These are phyloP conservation scores for Caenorhabditis latens DNA, from an alignment of 1,140 invertebrate genomes.

Conservation along the genomic window DNA sequence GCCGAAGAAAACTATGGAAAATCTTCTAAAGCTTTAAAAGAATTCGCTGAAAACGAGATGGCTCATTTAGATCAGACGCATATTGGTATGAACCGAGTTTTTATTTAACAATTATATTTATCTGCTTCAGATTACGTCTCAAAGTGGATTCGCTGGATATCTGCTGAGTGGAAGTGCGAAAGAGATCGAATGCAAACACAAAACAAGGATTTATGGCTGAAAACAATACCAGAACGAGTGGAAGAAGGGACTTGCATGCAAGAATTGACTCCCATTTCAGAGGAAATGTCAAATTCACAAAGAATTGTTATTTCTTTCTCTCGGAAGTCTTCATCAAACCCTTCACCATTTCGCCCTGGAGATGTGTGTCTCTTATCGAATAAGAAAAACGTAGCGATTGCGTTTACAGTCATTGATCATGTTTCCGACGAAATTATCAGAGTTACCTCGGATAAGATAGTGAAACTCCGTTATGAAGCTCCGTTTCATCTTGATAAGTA, in stretches of 20 bases:
- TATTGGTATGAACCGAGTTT: background rate
- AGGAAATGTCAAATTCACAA: slow-evolving; percentile 21
- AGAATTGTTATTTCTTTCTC: background rate
- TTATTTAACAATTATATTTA: background rate
- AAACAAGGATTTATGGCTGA: slow-evolving; percentile 1
- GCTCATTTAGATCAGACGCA: slow-evolving; percentile 1
- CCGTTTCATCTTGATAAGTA: slow-evolving; percentile 30
- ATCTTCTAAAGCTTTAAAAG: background rate
- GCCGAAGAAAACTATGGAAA: background rate
- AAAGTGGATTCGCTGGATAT: slow-evolving; percentile 34
- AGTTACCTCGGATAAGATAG: background rate
- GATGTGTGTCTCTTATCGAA: slow-evolving; percentile 38
- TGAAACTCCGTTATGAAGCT: slow-evolving; percentile 4
- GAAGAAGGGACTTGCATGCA: background rate
- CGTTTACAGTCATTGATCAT: background rate
- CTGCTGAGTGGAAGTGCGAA: slow-evolving; percentile 41
- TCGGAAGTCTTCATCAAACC: background rate
- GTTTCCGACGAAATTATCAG: slow-evolving; percentile 14
- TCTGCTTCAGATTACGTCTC: slow-evolving; percentile 3
- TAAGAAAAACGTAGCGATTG: background rate
- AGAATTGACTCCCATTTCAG: background rate
- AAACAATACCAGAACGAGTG: background rate
- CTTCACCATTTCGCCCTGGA: background rate
- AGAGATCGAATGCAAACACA: background rate
- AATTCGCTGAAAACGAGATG: slow-evolving; percentile 29